Percentiles rank a stretch among this genome's conserved stretches.
These are phyloP conservation scores for Sphinx pinastri DNA, from an alignment of 2,888 invertebrate genomes.

Conservation along the genomic window DNA sequence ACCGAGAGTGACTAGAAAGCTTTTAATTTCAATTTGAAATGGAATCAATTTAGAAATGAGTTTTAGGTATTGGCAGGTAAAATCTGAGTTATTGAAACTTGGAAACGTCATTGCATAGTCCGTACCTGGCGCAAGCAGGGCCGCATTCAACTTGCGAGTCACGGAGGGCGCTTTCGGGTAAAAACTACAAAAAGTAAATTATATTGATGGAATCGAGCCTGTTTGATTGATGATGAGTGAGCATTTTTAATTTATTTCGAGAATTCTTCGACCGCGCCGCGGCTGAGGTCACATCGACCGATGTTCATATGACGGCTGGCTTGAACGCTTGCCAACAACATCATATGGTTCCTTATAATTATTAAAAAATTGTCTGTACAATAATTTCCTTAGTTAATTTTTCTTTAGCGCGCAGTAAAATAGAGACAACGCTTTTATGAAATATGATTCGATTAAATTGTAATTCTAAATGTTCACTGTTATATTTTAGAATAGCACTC, in stretches of 20 bases:
- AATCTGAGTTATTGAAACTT: slow-evolving; percentile 42
- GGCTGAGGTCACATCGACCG: slow-evolving; percentile 59
- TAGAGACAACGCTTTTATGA: too few relatives aligned
- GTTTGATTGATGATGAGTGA: slow-evolving; percentile 83
- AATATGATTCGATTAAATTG: too few relatives aligned
- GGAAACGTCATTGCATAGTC: slow-evolving; percentile 37
- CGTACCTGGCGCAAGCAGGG: slow-evolving; percentile 68
- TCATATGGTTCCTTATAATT: slow-evolving; percentile 44
- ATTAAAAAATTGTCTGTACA: neutral
- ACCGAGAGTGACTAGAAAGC: slow-evolving; percentile 38
- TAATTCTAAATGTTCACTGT: too few relatives aligned
- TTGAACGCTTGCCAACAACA: slow-evolving; percentile 35
- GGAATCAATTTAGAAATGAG: slow-evolving; percentile 47
- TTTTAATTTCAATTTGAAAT: slow-evolving; percentile 42
- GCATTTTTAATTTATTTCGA: slow-evolving; percentile 83
- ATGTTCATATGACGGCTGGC: slow-evolving; percentile 39
- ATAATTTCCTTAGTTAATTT: neutral
- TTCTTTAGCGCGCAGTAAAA: too few relatives aligned
- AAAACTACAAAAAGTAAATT: slow-evolving; percentile 84
- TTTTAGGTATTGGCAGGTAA: slow-evolving; percentile 44
- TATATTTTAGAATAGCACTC: too few relatives aligned
- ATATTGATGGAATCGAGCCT: slow-evolving; percentile 82
- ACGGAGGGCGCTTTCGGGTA: slow-evolving; percentile 78
- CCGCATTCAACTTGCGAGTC: slow-evolving; percentile 67
- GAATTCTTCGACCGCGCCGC: slow-evolving; percentile 69